These are phyloP conservation scores for Drosophila tani DNA, from an alignment of 1,140 invertebrate genomes.

Conservation along the genomic window DNA sequence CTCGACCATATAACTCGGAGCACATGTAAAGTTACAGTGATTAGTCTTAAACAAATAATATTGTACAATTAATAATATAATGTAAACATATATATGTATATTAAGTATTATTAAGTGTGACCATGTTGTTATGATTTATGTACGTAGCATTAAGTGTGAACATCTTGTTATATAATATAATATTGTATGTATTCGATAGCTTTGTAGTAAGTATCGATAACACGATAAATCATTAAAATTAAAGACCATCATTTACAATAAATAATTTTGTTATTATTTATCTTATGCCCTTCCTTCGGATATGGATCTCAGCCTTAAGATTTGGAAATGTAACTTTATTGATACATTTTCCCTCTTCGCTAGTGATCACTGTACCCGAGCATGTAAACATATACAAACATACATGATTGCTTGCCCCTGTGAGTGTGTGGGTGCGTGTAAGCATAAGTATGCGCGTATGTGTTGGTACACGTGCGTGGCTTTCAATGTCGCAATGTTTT, in stretches of 20 bases:
- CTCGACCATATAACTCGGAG: not conserved
- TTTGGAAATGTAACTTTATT: not conserved
- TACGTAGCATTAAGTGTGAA: too few relatives aligned
- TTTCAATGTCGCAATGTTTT: slow-evolving; percentile 46
- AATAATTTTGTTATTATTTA: not conserved
- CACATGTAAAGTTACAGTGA: slow-evolving; percentile 20
- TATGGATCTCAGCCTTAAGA: too few relatives aligned
- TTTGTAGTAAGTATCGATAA: too few relatives aligned
- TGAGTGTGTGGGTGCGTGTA: slow-evolving; percentile 16
- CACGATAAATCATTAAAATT: too few relatives aligned
- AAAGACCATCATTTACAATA: too few relatives aligned
- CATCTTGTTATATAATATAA: too few relatives aligned
- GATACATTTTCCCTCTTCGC: not conserved
- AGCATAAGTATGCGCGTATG: slow-evolving; percentile 4
- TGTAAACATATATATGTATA: too few relatives aligned
- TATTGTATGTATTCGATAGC: too few relatives aligned
- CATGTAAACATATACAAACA: slow-evolving; percentile 19
- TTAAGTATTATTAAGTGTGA: too few relatives aligned
- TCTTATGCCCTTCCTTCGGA: too few relatives aligned
- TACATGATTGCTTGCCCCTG: not conserved
- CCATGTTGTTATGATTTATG: too few relatives aligned
- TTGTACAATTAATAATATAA: not conserved
- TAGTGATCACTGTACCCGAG: slow-evolving; percentile 6
- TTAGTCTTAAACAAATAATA: not conserved
- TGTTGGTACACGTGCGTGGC: slow-evolving; percentile 37